Evolutionary conservation across 30 jellyfish, hydroid and myxozoan genomes (phyloP).

Genomic region (Turritopsis dohrnii): DNA sequence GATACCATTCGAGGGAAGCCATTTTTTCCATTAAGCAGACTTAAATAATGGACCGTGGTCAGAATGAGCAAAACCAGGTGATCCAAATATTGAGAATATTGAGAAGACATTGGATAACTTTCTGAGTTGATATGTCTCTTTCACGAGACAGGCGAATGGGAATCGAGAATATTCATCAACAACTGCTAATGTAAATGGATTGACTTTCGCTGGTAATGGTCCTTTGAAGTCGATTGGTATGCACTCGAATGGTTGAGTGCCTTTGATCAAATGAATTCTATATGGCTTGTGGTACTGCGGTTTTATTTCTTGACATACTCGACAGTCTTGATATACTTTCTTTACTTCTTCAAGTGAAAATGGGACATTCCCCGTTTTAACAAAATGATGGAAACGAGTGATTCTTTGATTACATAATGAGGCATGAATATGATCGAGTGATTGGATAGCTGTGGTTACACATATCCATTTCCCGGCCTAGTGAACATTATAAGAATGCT

Average conservation of each 20-base stretch:
- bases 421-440: constrained; percentile 9
- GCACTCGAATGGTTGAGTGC: constrained; percentile 43
- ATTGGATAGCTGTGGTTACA: neutral
- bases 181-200: neutral
- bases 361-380: constrained; percentile 27
- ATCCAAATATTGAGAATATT: constrained; percentile 54
- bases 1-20: constrained; percentile 24
- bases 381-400: constrained; percentile 43
- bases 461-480: neutral
- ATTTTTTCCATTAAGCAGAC: constrained; percentile 14
- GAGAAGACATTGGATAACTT: constrained; percentile 17
- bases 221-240: constrained; percentile 32
- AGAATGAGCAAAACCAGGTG: constrained; percentile 52
- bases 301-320: constrained; percentile 37
- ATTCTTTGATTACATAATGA: constrained; percentile 39
- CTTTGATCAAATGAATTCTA: constrained; percentile 30
- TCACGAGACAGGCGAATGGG: constrained; percentile 25
- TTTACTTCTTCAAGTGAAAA: constrained; percentile 18
- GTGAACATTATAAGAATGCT: neutral
- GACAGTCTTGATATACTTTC: neutral
- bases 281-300: constrained; percentile 25
- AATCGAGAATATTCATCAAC: constrained; percentile 29
- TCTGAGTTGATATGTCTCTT: constrained; percentile 8
- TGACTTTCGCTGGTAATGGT: constrained; percentile 18
- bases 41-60: constrained; percentile 43